phyloP scores from a whole-genome alignment of 2,888 invertebrate genomes.

The Strigamia transsilvanica region DNA sequence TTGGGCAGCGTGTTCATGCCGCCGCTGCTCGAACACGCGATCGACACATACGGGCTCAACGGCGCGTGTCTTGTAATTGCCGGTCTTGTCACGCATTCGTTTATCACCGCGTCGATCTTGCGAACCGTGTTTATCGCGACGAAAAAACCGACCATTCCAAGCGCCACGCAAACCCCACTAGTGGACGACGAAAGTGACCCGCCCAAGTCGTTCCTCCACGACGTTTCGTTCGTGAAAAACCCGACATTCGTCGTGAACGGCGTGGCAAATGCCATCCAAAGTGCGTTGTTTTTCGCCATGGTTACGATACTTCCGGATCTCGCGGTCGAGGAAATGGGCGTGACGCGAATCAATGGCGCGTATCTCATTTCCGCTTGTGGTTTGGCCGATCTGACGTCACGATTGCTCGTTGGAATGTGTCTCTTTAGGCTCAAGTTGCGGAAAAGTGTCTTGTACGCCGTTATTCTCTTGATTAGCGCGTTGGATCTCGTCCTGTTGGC shows the following conservation, averaged over 20 bases:
- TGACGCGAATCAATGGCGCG: slow-evolving; percentile 1
- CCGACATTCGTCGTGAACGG: slow-evolving; percentile 5
- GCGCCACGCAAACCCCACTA: no score
- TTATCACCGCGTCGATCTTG: neutral
- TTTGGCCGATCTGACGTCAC: neutral
- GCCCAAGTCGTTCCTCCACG: neutral
- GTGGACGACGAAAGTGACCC: neutral
- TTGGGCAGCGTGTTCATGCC: slow-evolving; percentile 12
- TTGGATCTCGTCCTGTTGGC: neutral
- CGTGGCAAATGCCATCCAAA: neutral
- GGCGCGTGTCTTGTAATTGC: slow-evolving; percentile 9
- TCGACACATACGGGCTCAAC: neutral
- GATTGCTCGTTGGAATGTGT: neutral
- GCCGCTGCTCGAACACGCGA: slow-evolving; percentile 12
- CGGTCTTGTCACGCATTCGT: slow-evolving; percentile 1
- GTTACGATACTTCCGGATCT: slow-evolving; percentile 41
- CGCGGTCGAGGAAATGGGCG: slow-evolving; percentile 26
- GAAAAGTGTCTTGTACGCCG: neutral
- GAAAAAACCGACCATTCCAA: no score
- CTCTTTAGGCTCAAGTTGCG: neutral
- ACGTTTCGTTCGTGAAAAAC: neutral
- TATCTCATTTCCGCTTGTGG: slow-evolving; percentile 16
- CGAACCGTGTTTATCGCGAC: neutral
- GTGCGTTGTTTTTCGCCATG: neutral
- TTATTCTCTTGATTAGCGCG: neutral